Evolutionary conservation across 2,797 vertebrate species (phyloP), one percentile per base, ranked within the genome.

Genomic region (Echiichthys vipera): DNA sequence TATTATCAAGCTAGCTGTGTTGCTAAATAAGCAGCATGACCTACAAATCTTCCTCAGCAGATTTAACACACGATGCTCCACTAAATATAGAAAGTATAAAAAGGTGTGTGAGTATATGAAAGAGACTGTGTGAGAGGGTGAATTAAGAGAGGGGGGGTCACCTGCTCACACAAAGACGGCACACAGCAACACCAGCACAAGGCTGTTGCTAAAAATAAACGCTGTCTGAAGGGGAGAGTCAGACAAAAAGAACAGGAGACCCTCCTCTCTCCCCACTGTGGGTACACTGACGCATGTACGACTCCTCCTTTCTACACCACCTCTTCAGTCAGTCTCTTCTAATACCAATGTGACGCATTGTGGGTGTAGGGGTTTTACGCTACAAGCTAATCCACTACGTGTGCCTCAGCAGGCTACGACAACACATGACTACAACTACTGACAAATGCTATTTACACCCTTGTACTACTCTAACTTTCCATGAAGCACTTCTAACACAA

Each of bases 181-280:
- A 90, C 90, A 90, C 91, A 92, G 93, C 88, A 93, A 92, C 93
- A 94, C 83, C 83, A 87, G 83, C 45, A 64, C 62, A 73, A 61
- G 5, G 72, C 87, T 71, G 83, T 14, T 49, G 91, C 95, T 95
- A 95, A 94, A 95, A 95, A 95, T 95, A 95, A 90, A 88, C 91
- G 49, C 81, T 0, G 72, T 63, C 84, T 84, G 79, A 75, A 77
- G 84, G 66, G 24, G 18, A 77, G 71, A 71, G 62, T 43, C 65
- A 61, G 37, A 84, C 81, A 79, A 65, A 88, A 87, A 81, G 84
- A 80, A 66, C 57, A 71, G 42, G 82, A 67, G 81, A 84, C 67
- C 75, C 81, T 87, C 79, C 86, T 85, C 74, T 84, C 78, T 65
- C 73, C 51, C 42, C 69, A 42, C 73, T 69, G 76, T 77, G 78